Evolutionary conservation across 2,888 invertebrate genomes (phyloP), one percentile per base, ranked within the genome.

Genomic region (Agrypnus murinus): DNA sequence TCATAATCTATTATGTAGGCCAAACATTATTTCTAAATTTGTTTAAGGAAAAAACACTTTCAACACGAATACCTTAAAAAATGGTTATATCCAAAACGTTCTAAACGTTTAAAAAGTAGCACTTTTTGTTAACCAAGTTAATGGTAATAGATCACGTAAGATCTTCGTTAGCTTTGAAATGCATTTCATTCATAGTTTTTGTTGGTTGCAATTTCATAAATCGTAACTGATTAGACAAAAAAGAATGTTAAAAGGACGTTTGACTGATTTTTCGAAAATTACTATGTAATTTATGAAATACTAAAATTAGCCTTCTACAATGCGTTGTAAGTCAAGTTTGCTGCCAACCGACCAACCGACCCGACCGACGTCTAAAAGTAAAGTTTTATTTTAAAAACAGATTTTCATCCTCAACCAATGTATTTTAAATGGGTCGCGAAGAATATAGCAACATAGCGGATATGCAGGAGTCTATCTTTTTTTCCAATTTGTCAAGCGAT

Each of bases 121-220:
- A 50, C n/a, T 50, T 50, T 50, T 50, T 50, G 19, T 12, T 25
- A 19, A 25, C 12, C 12, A n/a, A 25, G 31, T 12, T 50, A 5
- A 50, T 50, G 31, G 43, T 43, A 43, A 50, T 50, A 25, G 32
- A 48, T 50, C 63, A 63, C 63, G 63, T 17, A 63, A 63, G 50
- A 17, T 50, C 50, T 36, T 36, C 50, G 48, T 62, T 62, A 62
- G 48, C 45, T 48, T n/a, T n/a, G n/a, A n/a, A n/a, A n/a, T n/a
- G n/a, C n/a, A n/a, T n/a, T n/a, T n/a, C n/a, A n/a, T n/a, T n/a
- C n/a, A n/a, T n/a, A n/a, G n/a, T n/a, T n/a, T n/a, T n/a, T n/a
- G n/a, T n/a, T n/a, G n/a, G 25, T 25, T 25, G 25, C 25, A 25
- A 25, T 25, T n/a, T 25, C 25, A 25, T 25, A n/a, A n/a, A n/a